Percentiles rank a stretch among this genome's conserved stretches.
Conservation (phyloP, 2,797 vertebrate genomes). For the Hirundo rustica region DNA sequence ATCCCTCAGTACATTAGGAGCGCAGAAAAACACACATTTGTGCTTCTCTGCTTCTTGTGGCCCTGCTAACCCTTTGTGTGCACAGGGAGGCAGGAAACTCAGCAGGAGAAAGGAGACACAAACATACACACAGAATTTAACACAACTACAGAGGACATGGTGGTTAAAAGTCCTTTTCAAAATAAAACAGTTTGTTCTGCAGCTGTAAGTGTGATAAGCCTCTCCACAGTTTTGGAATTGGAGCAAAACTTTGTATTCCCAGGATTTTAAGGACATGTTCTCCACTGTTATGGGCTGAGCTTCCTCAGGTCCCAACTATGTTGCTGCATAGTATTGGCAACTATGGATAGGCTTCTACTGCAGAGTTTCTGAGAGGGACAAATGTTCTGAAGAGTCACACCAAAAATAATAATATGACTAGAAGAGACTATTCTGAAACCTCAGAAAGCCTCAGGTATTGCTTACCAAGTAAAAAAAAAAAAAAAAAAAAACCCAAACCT, state of each 20-base stretch:
- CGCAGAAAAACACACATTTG: neutral
- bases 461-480: neutral
- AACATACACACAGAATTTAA: neutral
- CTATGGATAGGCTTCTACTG: neutral
- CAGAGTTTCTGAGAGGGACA: neutral
- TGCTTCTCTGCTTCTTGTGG: neutral
- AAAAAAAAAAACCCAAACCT: neutral
- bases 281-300: neutral
- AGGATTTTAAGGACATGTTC: neutral
- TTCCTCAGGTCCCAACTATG: neutral
- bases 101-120: neutral
- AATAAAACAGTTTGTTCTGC: neutral
- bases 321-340: neutral
- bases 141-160: neutral
- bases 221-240: neutral
- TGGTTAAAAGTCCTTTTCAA: neutral
- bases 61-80: neutral
- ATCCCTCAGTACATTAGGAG: neutral
- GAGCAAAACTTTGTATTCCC: neutral
- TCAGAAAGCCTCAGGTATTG: neutral
- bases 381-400: neutral
- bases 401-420: neutral
- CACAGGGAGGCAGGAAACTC: neutral
- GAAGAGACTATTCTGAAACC: neutral
- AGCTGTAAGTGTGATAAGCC: neutral